phyloP scores from a whole-genome alignment of 2,113 vertebrate species.

The Haliaeetus leucogaster region DNA sequence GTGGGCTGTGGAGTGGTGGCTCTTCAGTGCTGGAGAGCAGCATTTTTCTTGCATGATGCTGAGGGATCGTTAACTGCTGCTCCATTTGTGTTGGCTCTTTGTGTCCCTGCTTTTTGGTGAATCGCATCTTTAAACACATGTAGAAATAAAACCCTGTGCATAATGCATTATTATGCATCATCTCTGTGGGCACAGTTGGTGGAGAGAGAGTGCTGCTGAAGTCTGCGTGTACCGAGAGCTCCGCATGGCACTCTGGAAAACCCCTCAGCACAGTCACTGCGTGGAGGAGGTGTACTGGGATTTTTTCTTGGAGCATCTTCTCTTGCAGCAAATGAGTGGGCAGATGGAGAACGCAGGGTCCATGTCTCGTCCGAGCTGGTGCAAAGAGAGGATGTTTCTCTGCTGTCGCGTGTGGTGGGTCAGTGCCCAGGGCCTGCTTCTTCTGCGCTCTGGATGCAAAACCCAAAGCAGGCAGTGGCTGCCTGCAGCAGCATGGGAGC shows the following conservation, averaged over 20 bases:
- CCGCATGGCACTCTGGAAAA: background rate
- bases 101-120: background rate
- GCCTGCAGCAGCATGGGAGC: background rate
- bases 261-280: background rate
- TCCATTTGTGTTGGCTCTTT: background rate
- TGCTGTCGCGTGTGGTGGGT: fast-evolving
- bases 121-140: background rate
- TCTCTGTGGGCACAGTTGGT: background rate
- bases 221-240: background rate
- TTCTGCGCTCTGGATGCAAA: background rate
- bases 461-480: background rate
- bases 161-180: background rate
- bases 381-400: background rate
- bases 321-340: background rate
- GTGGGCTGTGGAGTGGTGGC: background rate
- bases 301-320: background rate
- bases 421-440: background rate
- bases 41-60: background rate
- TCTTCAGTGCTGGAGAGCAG: background rate
- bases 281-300: background rate
- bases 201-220: background rate
- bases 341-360: background rate
- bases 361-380: background rate
- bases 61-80: background rate
- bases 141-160: background rate